Conservation (phyloP, 2,888 invertebrate species). For the Dicyrtoma fusca region DNA sequence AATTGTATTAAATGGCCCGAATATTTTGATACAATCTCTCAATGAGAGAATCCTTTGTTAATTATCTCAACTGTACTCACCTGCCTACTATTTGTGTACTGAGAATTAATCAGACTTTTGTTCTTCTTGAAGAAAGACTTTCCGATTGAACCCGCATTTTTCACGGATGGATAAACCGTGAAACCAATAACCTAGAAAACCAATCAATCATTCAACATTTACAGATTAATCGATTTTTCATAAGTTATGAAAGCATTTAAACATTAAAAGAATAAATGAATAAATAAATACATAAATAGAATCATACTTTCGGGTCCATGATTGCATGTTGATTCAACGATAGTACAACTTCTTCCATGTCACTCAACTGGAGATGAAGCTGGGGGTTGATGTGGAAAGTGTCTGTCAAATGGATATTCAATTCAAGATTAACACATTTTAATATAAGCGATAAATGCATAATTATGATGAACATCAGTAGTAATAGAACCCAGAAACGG, state of each 20-base stretch:
- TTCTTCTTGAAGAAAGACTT: constrained; percentile 82
- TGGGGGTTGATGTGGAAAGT: constrained; percentile 94
- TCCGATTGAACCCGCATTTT: constrained; percentile 75
- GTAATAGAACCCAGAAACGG: no score
- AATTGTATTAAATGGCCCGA: no score
- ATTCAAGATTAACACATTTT: neutral
- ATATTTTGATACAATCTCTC: no score
- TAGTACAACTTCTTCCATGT: constrained; percentile 80
- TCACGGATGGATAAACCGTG: constrained; percentile 77
- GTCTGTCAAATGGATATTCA: constrained; percentile 63
- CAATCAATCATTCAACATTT: neutral
- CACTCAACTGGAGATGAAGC: constrained; percentile 76
- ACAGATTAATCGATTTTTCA: no score
- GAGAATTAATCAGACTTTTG: constrained; percentile 83
- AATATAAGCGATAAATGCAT: neutral
- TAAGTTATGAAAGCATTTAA: no score
- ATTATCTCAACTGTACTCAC: no score
- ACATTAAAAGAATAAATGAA: no score
- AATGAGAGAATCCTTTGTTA: no score
- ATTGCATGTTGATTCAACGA: constrained; percentile 87
- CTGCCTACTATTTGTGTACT: constrained; percentile 89
- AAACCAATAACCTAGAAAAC: constrained; percentile 73
- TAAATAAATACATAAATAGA: neutral
- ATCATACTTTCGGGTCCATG: constrained; percentile 81
- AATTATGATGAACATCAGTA: no score